Evolutionary conservation across 2,888 invertebrate species (phyloP), one percentile per base, ranked within the genome.

Genomic region (Strigamia crassipes): DNA sequence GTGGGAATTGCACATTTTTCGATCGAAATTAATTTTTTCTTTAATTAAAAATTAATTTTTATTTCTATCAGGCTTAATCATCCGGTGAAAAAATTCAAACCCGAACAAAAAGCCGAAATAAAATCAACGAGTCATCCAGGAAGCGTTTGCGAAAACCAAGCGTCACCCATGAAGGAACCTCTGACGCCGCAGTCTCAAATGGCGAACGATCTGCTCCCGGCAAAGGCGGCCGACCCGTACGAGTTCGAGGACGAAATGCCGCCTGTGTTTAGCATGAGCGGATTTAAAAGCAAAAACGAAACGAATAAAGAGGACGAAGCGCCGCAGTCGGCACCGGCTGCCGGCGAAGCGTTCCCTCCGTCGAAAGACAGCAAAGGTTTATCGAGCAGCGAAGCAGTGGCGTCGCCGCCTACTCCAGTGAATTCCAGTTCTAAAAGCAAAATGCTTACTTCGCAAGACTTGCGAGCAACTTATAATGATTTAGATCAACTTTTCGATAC

Each of bases 401-500:
- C 82, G 13, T 83, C 84, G 4, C 84, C 84, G 3, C 82, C 82
- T 3, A 83, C 82, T 5, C 83, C 83, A 13, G 31, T 81, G 15
- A 81, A 81, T 31, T 23, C 81, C 21, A 78, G 77, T n/a, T 81
- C 77, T 77, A 83, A 81, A 83, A 83, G 82, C 83, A 84, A 83
- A 83, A 83, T 82, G 81, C 84, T 66, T 82, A 84, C 82, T 73
- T 83, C 83, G 34, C 94, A 96, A 89, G 97, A 97, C 38, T 91
- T 97, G 46, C 94, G 94, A 88, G 93, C 96, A 73, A 94, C 95
- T 73, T 92, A 93, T 85, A 93, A 94, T 87, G 97, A 97, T 89
- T 91, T 97, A 85, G 97, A 97, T 86, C 95, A 97, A 88, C 93
- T 97, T 86, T 98, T 97, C 89, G 95, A 96, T 87, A 95, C 96